Evolutionary conservation across 2,113 vertebrate species (phyloP).

Genomic region (Indicator maculatus): DNA sequence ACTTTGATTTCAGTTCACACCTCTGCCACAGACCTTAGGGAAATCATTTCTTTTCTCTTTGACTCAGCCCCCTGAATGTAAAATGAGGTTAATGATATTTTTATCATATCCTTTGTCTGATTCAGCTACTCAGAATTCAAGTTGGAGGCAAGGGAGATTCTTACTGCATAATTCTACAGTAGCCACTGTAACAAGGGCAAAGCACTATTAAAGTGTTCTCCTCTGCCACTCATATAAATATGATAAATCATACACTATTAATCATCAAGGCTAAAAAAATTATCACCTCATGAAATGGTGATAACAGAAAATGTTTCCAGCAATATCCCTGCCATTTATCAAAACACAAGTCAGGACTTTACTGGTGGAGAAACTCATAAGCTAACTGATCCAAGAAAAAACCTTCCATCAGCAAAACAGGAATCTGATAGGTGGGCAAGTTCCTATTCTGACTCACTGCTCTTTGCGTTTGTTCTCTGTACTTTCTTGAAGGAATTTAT

Average conservation of each 20-base stretch:
- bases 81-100: constrained; percentile 50
- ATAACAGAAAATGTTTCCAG: constrained; percentile 27
- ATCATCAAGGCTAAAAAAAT: constrained; percentile 29
- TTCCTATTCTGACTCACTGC: not conserved
- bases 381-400: not conserved
- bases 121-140: constrained; percentile 25
- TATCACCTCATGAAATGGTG: not conserved
- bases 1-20: constrained; percentile 26
- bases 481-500: not conserved
- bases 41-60: constrained; percentile 39
- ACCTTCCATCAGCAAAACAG: not conserved
- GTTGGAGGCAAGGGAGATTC: not conserved
- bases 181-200: constrained; percentile 21
- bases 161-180: not conserved
- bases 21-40: not conserved
- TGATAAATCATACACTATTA: constrained; percentile 50
- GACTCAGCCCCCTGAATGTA: not conserved
- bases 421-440: not conserved
- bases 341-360: not conserved
- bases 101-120: constrained; percentile 33
- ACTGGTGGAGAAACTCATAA: not conserved
- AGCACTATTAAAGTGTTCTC: constrained; percentile 1
- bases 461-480: not conserved
- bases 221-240: constrained; percentile 23
- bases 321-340: constrained; percentile 25